Base-by-base conservation (phyloP, 2,113 vertebrate genomes). In the Synodontis membranacea region DNA sequence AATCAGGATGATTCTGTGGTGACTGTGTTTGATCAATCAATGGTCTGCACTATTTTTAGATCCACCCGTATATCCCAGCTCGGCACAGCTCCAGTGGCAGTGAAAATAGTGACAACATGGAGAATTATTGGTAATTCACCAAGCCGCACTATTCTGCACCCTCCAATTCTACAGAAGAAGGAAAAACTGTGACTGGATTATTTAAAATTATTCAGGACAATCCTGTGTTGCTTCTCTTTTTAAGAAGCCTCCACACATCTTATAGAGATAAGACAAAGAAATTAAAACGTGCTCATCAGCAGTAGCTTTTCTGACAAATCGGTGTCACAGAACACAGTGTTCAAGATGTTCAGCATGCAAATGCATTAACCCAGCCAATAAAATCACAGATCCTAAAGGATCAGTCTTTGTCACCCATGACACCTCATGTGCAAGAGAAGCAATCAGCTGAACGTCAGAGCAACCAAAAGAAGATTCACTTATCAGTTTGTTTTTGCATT, bases 1-100 rank as follows among this genome's bases (percentile, higher is more conserved):
- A 58, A 80, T 58, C 78, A 80, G 78, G 78, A 58, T 39, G 78
- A 58, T 80, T 80, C 78, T 80, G 52, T 58, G 15, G 34, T 80
- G 78, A 58, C 11, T 58, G 52, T 80, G 78, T 80, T 56, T 58
- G 52, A 58, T 80, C 50, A 80, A 80, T 80, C 50, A 80, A 80
- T 80, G 76, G 21, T 52, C 76, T 54, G 28, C n/a, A 37, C 76
- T 79, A 79, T 79, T 79, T 79, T 79, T 56, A 79, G 76, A 10
- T 39, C 37, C 78, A 80, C 52, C 34, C 34, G 2, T 80, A 80
- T 37, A 56, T 80, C 50, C 52, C 34, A 2, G 31, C 50, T 54
- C 34, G 2, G 52, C 34, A 42, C 21, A 28, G 34, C 21, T 58
- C 23, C 78, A 15, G 52, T 56, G 9, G 48, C 76, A 54, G 48